Base-by-base conservation (phyloP, 1,140 invertebrate species). In the Heliconius melpomene region DNA sequence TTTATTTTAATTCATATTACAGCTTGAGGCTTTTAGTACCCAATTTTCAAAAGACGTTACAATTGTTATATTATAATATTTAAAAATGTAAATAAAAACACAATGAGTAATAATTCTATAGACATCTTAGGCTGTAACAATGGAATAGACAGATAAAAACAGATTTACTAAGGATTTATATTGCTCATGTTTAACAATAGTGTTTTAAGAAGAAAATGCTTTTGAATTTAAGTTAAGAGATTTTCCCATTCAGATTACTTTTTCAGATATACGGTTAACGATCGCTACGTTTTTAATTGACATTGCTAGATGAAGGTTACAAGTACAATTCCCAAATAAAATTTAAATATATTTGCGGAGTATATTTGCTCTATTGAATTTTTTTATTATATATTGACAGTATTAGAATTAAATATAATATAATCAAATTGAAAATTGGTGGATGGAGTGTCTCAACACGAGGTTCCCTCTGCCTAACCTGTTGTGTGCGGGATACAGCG, bases 261-360 rank as follows among this genome's bases (percentile, higher is more conserved):
- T 60, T 11, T 66, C 1, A 66, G 26, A 13, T 66, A 29, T 60
- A 29, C 60, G 60, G 60, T 29, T 66, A 66, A 66, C 26, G 60
- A 66, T 9, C 60, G 60, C 23, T 66, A 29, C 60, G 11, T 66
- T 66, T 66, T 66, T 66, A 18, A 57, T 57, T 66, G 60, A 66
- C 60, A 66, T 66, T 66, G 60, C 60, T 29, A 11, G 18, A 9
- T 66, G 60, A 66, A 66, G 60, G 60, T 66, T 16, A 66, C 3
- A n/a, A 60, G 57, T 66, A 26, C 60, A 29, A 18, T 29, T 23
- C 26, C 3, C n/a, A n/a, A 66, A 16, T 57, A 0, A 23, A 57
- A 9, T 23, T 20, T 0, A 52, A 20, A 7, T 52, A 1, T 20
- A 20, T 52, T 52, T 52, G 18, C 50, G 8, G 18, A 46, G 0